Evolutionary conservation across 2,113 vertebrate species (phyloP), one percentile per base, ranked within the genome.

Genomic region (Anoura caudifer): DNA sequence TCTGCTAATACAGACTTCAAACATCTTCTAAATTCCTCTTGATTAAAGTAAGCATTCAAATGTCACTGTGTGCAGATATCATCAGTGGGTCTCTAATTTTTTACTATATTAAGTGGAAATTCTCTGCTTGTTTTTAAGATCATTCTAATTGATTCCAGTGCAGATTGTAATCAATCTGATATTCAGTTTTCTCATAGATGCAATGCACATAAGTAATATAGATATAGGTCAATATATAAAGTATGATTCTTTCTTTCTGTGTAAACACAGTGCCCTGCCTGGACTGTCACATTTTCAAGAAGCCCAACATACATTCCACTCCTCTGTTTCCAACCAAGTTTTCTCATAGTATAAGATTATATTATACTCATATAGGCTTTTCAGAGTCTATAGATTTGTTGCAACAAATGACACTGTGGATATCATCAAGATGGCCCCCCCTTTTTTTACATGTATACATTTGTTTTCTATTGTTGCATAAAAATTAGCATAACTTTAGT

Each of bases 41-140:
- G 63, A 89, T 96, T 94, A 84, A 77, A 86, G 20, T 84, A 83
- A 73, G 16, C 22, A 72, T 94, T 94, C 26, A 50, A 87, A 80
- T 94, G 17, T 22, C 36, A 54, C 56, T 45, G 17, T 73, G 56
- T 67, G 94, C 36, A 63, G 70, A 70, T 95, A 84, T 91, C 38
- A 87, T 67, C 59, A 65, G 14, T 87, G 2, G 36, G 41, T 90
- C 8, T 81, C 26, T 95, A 84, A 43, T 54, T 82, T 95, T 61
- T 76, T 90, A 24, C 12, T 82, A 13, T 41, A 54, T 77, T 38
- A 75, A 90, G 7, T 61, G 22, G 8, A 86, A 87, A 70, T 92
- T 65, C 28, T 92, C 3, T 81, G 17, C 12, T 72, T 56, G 11
- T 69, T 69, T 86, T 83, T 52, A 54, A 94, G 41, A 59, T 83